phyloP scores from a whole-genome alignment of 2,797 vertebrate species.

The Gambusia yucatana region DNA sequence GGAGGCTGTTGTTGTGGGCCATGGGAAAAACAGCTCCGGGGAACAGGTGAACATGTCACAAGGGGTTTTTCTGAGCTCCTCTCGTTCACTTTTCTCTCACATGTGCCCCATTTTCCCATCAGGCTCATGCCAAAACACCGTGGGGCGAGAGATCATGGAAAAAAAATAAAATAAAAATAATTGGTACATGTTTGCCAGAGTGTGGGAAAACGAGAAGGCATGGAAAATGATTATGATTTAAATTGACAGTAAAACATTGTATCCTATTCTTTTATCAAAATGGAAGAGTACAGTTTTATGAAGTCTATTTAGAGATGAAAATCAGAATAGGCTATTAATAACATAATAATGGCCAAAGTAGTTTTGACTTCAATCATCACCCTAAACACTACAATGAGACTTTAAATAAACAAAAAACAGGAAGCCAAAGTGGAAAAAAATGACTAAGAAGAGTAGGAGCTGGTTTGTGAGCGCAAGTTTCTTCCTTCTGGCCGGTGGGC shows the following conservation, averaged over 20 bases:
- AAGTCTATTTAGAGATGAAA: background rate
- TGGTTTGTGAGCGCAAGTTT: slow-evolving; percentile 68
- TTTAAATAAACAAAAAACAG: slow-evolving; percentile 71
- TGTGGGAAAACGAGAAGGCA: slow-evolving; percentile 7
- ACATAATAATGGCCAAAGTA: slow-evolving; percentile 54
- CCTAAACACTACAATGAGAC: slow-evolving; percentile 65
- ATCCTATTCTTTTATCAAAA: background rate
- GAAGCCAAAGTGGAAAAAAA: slow-evolving; percentile 53
- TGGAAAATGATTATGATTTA: background rate
- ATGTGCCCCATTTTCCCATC: slow-evolving; percentile 72
- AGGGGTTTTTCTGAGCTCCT: slow-evolving; percentile 56
- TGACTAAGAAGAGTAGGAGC: slow-evolving; percentile 58
- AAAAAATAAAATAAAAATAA: background rate
- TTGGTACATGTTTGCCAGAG: background rate
- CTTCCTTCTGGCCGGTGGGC: slow-evolving; percentile 63
- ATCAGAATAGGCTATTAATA: slow-evolving; percentile 53
- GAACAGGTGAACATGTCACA: slow-evolving; percentile 85
- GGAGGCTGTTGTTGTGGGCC: slow-evolving; percentile 72
- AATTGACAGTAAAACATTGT: background rate
- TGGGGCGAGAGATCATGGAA: slow-evolving; percentile 52
- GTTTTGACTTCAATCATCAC: slow-evolving; percentile 70
- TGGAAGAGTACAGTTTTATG: background rate
- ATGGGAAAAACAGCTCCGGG: slow-evolving; percentile 80
- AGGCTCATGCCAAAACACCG: slow-evolving; percentile 74
- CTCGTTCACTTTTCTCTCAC: slow-evolving; percentile 40